Conservation (phyloP, 2,888 invertebrate species). For the Pristionchus japonicus region DNA sequence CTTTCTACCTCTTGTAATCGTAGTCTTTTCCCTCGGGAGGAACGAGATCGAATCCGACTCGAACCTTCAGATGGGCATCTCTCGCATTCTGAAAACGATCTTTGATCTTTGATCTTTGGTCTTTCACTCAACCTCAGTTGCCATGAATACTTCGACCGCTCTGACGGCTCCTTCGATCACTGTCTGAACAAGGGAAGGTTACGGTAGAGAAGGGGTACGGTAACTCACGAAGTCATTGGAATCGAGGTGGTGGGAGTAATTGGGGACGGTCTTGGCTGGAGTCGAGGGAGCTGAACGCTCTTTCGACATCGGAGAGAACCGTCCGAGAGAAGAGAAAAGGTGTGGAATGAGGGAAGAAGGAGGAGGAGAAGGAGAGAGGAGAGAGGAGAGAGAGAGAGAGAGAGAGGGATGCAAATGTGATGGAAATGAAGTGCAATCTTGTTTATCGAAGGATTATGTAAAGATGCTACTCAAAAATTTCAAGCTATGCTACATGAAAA, state of each 20-base stretch:
- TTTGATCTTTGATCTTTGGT: neutral
- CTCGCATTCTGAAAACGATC: conserved; percentile 6
- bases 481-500: too few species aligned
- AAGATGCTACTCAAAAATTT: too few species aligned
- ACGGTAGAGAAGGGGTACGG: neutral
- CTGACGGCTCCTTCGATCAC: neutral
- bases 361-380: neutral
- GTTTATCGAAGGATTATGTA: too few species aligned
- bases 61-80: neutral
- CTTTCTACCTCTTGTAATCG: conserved; percentile 23
- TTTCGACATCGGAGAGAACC: neutral
- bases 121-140: neutral
- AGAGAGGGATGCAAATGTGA: neutral
- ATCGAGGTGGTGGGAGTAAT: neutral
- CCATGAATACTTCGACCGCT: neutral
- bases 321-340: neutral
- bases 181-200: neutral
- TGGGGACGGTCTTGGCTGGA: neutral
- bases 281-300: neutral
- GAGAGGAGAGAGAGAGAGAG: too few species aligned
- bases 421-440: too few species aligned
- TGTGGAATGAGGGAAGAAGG: neutral
- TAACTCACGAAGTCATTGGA: conserved; percentile 11
- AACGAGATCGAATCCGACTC: conserved; percentile 1
- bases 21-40: conserved; percentile 15